phyloP scores from a whole-genome alignment of 2,113 vertebrate species.

The Prionailurus viverrinus region DNA sequence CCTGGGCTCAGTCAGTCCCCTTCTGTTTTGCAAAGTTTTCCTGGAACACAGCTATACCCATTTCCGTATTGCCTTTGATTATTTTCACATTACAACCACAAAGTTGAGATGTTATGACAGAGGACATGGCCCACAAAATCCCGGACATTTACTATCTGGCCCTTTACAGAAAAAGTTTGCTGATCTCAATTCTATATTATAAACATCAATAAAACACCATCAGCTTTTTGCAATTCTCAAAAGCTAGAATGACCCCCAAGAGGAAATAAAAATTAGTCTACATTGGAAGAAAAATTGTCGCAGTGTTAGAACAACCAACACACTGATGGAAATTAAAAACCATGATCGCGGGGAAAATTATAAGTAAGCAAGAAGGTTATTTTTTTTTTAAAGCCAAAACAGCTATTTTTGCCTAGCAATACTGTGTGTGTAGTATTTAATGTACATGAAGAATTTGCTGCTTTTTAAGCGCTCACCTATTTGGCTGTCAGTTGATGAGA shows the following conservation, averaged over 20 bases:
- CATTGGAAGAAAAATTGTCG: constrained; percentile 20
- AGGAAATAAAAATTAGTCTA: constrained; percentile 57
- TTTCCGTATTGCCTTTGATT: not conserved
- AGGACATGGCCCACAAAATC: not conserved
- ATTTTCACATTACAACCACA: not conserved
- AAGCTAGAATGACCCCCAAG: not conserved
- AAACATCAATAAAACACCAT: constrained; percentile 24
- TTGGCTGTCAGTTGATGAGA: not conserved
- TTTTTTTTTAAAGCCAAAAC: not conserved
- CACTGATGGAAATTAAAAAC: not conserved
- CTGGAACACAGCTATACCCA: not conserved
- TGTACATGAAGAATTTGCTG: not conserved
- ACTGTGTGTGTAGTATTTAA: not conserved
- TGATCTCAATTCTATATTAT: not conserved
- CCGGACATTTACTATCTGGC: not conserved
- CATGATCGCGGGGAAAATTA: not conserved
- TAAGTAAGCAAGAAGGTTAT: constrained; percentile 47
- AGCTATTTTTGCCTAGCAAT: not conserved
- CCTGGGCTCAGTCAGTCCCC: not conserved
- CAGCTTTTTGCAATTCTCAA: constrained; percentile 11
- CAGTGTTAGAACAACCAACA: not conserved
- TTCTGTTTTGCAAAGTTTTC: not conserved
- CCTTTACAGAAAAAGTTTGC: not conserved
- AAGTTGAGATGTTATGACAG: not conserved
- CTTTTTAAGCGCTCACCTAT: not conserved